Base-by-base conservation (phyloP, 2,888 invertebrate genomes). In the Drosophila prolongata region DNA sequence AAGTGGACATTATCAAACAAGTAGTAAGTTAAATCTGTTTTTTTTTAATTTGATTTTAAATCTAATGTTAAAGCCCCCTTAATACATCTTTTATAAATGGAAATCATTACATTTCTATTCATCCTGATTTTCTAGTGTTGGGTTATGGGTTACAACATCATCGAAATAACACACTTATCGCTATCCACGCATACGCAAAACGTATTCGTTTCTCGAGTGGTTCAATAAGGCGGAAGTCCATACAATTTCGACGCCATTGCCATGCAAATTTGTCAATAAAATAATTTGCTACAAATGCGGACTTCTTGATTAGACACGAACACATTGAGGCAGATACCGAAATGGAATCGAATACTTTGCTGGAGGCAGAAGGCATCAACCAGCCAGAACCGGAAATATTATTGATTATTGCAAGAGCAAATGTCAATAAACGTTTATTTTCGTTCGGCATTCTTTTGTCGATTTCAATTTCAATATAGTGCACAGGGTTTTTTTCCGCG, bases 351-450 rank as follows among this genome's bases (percentile, higher is more conserved):
- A 59, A 64, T 24, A 46, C 19, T 49, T 35, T 40, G 57, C 42
- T 34, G 44, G 55, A 49, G 49, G 55, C 52, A 54, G 30, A 30
- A 30, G 30, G 30, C 30, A 30, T 30, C 9, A 57, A 49, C 60
- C 65, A 66, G 65, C 37, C 37, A 49, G 40, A 68, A 19, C 50
- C 82, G 76, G 76, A 80, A 75, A 77, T 77, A 76, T 76, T 85
- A 88, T 88, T 88, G 85, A 85, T 85, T 85, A 85, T 85, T 77
- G 78, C 59, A 72, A 70, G 57, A 66, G 86, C 60, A 69, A 78
- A 65, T 73, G 58, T 56, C 60, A 75, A 62, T 80, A 80, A 75
- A 58, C 69, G 62, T 66, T 74, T 69, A 70, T 82, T 69, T 69
- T 68, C 65, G 57, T 61, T 74, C 61, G 64, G 79, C 71, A 74